These are phyloP conservation scores for Prolemur simus DNA, from an alignment of 2,113 vertebrate species.

Conservation along the genomic window DNA sequence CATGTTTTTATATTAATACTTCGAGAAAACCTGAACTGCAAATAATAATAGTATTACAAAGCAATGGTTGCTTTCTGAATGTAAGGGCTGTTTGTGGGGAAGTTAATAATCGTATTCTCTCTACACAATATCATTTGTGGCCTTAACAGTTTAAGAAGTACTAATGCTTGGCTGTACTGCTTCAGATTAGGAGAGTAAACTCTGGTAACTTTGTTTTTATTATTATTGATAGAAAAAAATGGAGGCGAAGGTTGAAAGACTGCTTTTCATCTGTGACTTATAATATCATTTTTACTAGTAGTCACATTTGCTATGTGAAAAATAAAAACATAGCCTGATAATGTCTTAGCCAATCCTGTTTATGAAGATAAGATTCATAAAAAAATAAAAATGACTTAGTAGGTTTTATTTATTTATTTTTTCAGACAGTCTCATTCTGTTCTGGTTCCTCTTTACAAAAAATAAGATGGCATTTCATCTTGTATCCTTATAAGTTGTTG, in stretches of 20 bases:
- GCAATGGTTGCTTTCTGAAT: slow-evolving; percentile 12
- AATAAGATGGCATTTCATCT: background rate
- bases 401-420: slow-evolving; percentile 33
- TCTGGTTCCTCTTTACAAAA: background rate
- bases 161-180: background rate
- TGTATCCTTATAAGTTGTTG: background rate
- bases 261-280: slow-evolving; percentile 32
- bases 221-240: slow-evolving; percentile 22
- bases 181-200: background rate
- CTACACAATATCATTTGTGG: background rate
- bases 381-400: slow-evolving; percentile 46
- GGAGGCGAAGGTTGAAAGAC: background rate
- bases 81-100: background rate
- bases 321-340: slow-evolving; percentile 10
- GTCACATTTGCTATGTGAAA: slow-evolving; percentile 1
- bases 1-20: background rate
- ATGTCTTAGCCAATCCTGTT: slow-evolving; percentile 15
- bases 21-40: background rate
- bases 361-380: background rate
- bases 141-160: slow-evolving; percentile 15
- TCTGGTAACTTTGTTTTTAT: slow-evolving; percentile 22
- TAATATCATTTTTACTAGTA: slow-evolving; percentile 24
- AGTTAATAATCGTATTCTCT: background rate
- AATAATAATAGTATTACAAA: slow-evolving; percentile 36
- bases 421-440: background rate